phyloP scores from a whole-genome alignment of 2,113 vertebrate species.

The Cathartes aura region DNA sequence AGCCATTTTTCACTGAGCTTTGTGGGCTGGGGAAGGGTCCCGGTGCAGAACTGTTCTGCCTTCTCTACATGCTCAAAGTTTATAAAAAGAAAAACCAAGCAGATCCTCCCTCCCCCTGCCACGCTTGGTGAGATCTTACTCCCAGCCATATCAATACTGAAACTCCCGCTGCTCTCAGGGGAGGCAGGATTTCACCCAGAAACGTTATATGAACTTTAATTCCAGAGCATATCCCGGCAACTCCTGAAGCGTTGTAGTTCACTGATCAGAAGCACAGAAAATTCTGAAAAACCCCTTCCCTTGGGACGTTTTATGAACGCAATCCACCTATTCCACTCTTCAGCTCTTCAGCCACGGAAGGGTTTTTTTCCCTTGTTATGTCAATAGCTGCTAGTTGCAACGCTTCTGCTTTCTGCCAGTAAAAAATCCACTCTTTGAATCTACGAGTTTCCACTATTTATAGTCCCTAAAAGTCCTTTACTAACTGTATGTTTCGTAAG shows the following conservation, averaged over 20 bases:
- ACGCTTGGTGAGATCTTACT: not conserved
- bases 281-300: not conserved
- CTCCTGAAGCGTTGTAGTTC: not conserved
- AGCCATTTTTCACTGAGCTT: not conserved
- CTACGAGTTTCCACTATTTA: not conserved
- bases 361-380: not conserved
- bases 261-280: not conserved
- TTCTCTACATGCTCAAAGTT: not conserved
- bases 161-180: not conserved
- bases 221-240: not conserved
- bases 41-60: not conserved
- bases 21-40: not conserved
- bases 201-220: not conserved
- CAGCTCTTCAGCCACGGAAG: not conserved
- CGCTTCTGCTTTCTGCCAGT: not conserved
- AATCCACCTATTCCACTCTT: not conserved
- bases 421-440: not conserved
- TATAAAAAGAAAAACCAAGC: not conserved
- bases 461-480: not conserved
- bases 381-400: not conserved
- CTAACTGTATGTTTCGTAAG: not conserved
- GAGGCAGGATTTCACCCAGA: not conserved
- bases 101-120: not conserved
- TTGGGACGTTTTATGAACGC: not conserved
- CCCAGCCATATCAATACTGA: not conserved